Conservation (phyloP, 1,140 invertebrate species). For the Neodiprion virginianus region DNA sequence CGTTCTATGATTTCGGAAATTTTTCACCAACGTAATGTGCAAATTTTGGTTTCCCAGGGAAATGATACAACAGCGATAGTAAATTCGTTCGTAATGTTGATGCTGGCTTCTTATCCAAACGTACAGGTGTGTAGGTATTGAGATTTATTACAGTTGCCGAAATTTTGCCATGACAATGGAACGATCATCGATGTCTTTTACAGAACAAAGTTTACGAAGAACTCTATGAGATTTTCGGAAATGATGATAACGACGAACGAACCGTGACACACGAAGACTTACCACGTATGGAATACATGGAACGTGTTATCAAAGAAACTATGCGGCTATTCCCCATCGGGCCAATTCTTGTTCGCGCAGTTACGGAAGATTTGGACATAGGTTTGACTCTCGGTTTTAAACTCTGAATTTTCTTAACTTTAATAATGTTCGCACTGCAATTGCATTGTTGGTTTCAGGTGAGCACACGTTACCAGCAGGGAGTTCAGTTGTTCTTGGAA, state of each 20-base stretch:
- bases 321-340: constrained; percentile 69
- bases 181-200: constrained; percentile 33
- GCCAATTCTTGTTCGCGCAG: constrained; percentile 61
- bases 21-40: background rate
- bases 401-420: background rate
- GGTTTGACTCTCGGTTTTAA: constrained; percentile 19
- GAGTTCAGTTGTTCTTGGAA: constrained; percentile 28
- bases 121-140: constrained; percentile 59
- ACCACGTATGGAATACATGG: constrained; percentile 67
- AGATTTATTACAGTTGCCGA: background rate
- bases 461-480: constrained; percentile 31
- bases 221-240: constrained; percentile 60
- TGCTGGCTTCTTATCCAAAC: constrained; percentile 68
- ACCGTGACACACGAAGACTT: constrained; percentile 63
- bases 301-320: constrained; percentile 71
- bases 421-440: background rate
- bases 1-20: too few relatives aligned
- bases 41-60: constrained; percentile 60
- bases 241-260: constrained; percentile 34
- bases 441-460: constrained; percentile 20
- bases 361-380: constrained; percentile 55
- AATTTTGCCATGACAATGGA: background rate
- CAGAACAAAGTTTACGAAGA: constrained; percentile 68
- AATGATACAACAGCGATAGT: constrained; percentile 78
- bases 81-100: constrained; percentile 66